A percentile compares a stretch with the other conserved stretches of the same genome.
Evolutionary conservation across 2,888 invertebrate genomes (phyloP).

Genomic region (Eupeodes latifasciatus): DNA sequence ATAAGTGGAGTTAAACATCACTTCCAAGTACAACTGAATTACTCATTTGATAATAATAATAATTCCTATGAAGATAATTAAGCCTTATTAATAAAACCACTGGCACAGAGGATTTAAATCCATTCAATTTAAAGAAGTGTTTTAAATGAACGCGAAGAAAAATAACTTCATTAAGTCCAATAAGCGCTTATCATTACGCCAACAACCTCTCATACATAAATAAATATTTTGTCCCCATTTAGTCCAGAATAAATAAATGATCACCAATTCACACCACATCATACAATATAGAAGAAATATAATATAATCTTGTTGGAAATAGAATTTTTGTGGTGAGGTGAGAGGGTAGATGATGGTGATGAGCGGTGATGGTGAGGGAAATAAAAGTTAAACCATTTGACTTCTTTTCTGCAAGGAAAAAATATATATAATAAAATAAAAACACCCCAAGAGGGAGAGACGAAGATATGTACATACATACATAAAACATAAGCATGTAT

Average conservation of each 20-base stretch:
- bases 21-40: no score
- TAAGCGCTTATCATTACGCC: background rate
- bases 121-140: background rate
- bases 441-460: conserved; percentile 3
- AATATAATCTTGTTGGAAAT: conserved; percentile 12
- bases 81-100: background rate
- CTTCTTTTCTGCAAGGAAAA: background rate
- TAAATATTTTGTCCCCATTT: conserved; percentile 4
- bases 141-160: background rate
- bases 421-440: background rate
- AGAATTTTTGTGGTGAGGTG: background rate
- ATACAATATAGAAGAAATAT: background rate
- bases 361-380: no score
- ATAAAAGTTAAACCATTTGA: conserved; percentile 18
- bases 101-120: background rate
- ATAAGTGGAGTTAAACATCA: no score
- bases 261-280: conserved; percentile 26
- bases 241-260: conserved; percentile 26
- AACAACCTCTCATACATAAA: background rate
- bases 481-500: background rate
- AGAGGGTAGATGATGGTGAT: background rate
- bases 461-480: no score
- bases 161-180: conserved; percentile 8
- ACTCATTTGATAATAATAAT: background rate
- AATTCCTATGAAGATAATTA: background rate